Conservation (phyloP, 2,888 invertebrate species). For the Agriotes lineatus region DNA sequence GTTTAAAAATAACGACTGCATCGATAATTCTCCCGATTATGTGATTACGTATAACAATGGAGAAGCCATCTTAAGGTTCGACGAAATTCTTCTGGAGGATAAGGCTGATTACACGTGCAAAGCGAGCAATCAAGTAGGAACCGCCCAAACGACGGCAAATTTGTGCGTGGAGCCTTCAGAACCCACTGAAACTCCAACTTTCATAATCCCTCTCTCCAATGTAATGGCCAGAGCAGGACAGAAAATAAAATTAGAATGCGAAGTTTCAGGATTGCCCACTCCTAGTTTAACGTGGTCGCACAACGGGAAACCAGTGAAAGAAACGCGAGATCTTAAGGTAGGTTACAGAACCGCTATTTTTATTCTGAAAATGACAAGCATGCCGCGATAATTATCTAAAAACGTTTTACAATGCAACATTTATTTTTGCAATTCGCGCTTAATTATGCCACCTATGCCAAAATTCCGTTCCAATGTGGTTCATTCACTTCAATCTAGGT, state of each 20-base stretch:
- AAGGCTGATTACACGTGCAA: constrained; percentile 79
- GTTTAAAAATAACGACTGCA: constrained; percentile 78
- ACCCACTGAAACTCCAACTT: constrained; percentile 73
- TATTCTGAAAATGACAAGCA: too few relatives aligned
- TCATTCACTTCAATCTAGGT: constrained; percentile 26
- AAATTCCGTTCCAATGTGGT: neutral
- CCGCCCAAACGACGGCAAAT: constrained; percentile 74
- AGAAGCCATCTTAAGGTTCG: constrained; percentile 79
- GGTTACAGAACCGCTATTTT: constrained; percentile 52
- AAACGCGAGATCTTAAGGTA: constrained; percentile 74
- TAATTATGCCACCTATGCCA: neutral
- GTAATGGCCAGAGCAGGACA: constrained; percentile 81
- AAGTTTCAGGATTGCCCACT: constrained; percentile 74
- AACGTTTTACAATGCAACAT: too few relatives aligned
- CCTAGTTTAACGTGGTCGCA: constrained; percentile 77
- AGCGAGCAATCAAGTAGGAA: constrained; percentile 77
- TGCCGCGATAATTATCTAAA: too few relatives aligned
- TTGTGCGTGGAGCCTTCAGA: constrained; percentile 76
- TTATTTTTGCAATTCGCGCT: too few relatives aligned
- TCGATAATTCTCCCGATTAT: constrained; percentile 80
- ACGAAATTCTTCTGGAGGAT: constrained; percentile 76
- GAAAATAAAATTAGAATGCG: constrained; percentile 78
- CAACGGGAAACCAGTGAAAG: constrained; percentile 75
- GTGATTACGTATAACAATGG: constrained; percentile 86
- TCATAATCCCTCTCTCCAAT: constrained; percentile 74